These are phyloP conservation scores for Globodera rostochiensis DNA, from an alignment of 1,140 invertebrate genomes.

Conservation along the genomic window DNA sequence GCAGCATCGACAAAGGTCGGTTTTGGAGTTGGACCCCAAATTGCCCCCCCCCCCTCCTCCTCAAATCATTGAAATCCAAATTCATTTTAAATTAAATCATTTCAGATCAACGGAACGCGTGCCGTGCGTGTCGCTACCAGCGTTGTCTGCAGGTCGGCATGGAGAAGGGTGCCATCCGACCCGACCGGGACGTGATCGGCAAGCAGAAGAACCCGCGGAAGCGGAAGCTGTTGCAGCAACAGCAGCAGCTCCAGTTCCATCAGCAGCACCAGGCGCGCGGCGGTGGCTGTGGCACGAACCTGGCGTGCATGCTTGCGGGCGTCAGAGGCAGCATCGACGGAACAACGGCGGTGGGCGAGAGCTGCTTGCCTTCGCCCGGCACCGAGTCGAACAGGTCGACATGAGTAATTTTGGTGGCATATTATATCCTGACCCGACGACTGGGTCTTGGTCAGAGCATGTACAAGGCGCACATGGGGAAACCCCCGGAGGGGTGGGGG, in stretches of 20 bases:
- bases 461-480: not conserved
- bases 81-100: not conserved
- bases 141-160: conserved; percentile 62
- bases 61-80: not conserved
- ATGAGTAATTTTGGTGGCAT: no score
- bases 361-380: conserved; percentile 56
- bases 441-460: no score
- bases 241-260: conserved; percentile 11
- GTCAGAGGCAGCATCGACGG: not conserved
- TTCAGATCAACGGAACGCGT: conserved; percentile 63
- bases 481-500: no score
- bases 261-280: not conserved
- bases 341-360: not conserved
- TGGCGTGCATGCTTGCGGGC: not conserved
- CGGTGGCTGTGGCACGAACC: not conserved
- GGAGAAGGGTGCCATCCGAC: conserved; percentile 63
- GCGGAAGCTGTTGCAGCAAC: conserved; percentile 48
- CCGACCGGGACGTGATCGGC: conserved; percentile 62
- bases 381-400: conserved; percentile 50
- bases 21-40: not conserved
- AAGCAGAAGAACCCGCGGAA: conserved; percentile 65
- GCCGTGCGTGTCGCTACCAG: conserved; percentile 61
- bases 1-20: conserved; percentile 60
- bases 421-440: no score
- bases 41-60: not conserved